Base-by-base conservation (phyloP, 2,797 vertebrate species). In the Mus minutoides region DNA sequence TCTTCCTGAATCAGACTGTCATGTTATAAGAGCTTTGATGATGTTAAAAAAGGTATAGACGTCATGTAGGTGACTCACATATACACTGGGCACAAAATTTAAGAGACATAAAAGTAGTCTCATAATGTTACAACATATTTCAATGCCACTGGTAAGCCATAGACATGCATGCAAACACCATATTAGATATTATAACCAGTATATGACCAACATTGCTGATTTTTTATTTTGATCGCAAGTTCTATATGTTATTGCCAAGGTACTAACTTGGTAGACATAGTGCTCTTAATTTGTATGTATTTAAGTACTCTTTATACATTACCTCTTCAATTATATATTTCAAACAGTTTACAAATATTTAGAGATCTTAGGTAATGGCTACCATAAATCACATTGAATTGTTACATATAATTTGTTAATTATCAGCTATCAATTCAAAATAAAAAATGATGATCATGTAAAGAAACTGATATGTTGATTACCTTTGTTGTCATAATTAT, bases 231-330 rank as follows among this genome's bases (percentile, higher is more conserved):
- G 46, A 10, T 24, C 16, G 19, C 1, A 85, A 3, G 13, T 1
- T 87, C 10, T 14, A 43, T 12, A 31, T 46, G 17, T 7, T 90
- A 19, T 29, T 64, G 6, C 64, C 49, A 90, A 43, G 62, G 22
- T 21, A 91, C 2, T 87, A n/a, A 93, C 13, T 84, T n/a, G 0
- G 24, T 6, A 75, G n/a, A 75, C 7, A 76, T 78, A 40, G 7
- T 87, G 49, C 22, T 94, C 26, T 5, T 90, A 85, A 88, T n/a
- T 84, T 40, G 7, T 89, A 84, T 90, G 52, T 93, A 77, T 54
- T 69, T 91, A 83, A 92, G 3, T 82, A 60, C 4, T 56, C 12
- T 58, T 77, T 92, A 87, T 31, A n/a, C n/a, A 94, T 52, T 93
- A 69, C 4, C 24, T 29, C 4, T 90, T 5, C 26, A 60, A 67